Evolutionary conservation across 2,797 vertebrate genomes (phyloP), one percentile per base, ranked within the genome.

Genomic region (Centroberyx gerrardi): DNA sequence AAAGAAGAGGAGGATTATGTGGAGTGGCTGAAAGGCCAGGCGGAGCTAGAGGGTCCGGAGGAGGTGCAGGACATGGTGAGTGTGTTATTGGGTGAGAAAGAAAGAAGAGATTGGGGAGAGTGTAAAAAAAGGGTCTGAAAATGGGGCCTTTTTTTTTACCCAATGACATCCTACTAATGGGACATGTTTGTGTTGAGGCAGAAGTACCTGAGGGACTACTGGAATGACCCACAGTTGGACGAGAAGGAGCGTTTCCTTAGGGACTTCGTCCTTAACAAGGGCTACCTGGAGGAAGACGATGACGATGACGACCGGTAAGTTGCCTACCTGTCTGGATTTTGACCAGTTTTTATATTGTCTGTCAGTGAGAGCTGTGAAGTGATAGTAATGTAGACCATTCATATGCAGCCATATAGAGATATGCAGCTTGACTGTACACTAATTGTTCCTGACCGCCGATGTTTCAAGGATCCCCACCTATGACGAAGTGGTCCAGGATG

Each of bases 11-110:
- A 93, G 0, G 95, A 96, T 31, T 97, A 96, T 15, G 46, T 97
- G 48, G 93, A 96, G 12, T 98, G 97, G 97, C 92, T 98, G 62
- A 98, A 96, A 80, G 97, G 96, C 2, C 96, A 97, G 69, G 82
- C 85, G 10, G 95, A 95, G n/a, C 4, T 94, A 0, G 87, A 92
- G 0, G 93, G 80, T 10, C 78, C 80, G 0, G 94, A 95, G 33
- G 93, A 93, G 52, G 84, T 96, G 62, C 92, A 90, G 82, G 97
- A 98, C 73, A 93, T 98, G 96, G 97, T 97, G 84, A 95, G 94
- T 72, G 28, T 8, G 5, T 5, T 5, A 18, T 33, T 5, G 8
- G 12, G 3, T 29, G 2, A 28, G 18, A 13, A 15, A n/a, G 42
- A 3, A 55, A 4, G 12, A 22, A 17, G 9, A 13, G 15, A 55